These are phyloP conservation scores for Pygoscelis adeliae DNA, from an alignment of 2,113 vertebrate species.

Conservation along the genomic window DNA sequence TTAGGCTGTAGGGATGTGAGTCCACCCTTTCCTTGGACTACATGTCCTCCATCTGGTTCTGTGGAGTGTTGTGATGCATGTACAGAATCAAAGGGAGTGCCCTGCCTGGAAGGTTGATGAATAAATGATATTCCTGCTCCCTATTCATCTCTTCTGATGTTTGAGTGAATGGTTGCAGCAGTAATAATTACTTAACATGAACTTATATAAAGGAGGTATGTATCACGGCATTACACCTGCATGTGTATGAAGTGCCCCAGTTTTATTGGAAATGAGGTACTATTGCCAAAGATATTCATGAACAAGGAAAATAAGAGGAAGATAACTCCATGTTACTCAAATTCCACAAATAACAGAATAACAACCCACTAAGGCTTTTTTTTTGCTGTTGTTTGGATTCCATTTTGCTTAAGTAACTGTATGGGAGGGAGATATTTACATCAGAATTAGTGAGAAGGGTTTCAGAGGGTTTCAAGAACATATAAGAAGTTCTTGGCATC, in stretches of 20 bases:
- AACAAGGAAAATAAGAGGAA: neutral
- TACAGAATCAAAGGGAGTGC: neutral
- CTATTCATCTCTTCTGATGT: conserved; percentile 6
- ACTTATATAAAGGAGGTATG: neutral
- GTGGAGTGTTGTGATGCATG: neutral
- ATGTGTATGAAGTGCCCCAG: neutral
- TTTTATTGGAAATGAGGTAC: neutral
- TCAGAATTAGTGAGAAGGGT: neutral
- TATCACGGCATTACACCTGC: neutral
- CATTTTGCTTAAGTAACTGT: neutral
- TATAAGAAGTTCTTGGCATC: neutral
- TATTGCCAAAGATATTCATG: neutral
- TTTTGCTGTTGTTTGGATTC: neutral
- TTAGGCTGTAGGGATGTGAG: neutral
- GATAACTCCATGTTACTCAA: neutral
- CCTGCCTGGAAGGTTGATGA: conserved; percentile 29
- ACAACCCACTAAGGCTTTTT: neutral
- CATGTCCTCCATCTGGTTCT: neutral
- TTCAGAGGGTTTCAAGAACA: neutral
- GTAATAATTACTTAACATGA: neutral
- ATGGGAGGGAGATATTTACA: neutral
- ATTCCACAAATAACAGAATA: neutral
- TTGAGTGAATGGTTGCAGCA: conserved; percentile 25
- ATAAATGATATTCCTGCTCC: neutral
- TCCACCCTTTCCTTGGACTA: neutral